phyloP scores from a whole-genome alignment of 2,113 vertebrate species.

The Boleophthalmus pectinirostris region DNA sequence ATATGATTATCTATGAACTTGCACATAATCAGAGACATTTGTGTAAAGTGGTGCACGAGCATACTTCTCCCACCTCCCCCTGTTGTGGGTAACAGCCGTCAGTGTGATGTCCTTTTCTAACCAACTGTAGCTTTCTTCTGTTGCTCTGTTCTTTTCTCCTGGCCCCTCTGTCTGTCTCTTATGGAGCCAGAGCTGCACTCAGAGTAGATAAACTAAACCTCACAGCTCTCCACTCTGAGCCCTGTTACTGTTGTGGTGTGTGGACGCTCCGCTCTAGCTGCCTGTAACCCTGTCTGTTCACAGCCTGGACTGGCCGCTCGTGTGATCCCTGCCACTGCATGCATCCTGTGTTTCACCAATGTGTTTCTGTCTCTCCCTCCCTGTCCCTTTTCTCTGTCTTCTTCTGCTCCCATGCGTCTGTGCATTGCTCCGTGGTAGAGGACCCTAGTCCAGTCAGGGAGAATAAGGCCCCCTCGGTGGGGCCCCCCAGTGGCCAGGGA shows the following conservation, averaged over 20 bases:
- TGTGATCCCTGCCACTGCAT: conserved; percentile 69
- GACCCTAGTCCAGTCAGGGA: conserved; percentile 83
- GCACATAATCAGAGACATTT: neutral
- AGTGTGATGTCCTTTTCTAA: conserved; percentile 36
- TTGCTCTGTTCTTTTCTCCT: conserved; percentile 45
- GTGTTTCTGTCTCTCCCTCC: conserved; percentile 62
- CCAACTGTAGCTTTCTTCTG: conserved; percentile 52
- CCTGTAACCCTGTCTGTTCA: conserved; percentile 63
- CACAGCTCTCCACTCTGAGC: conserved; percentile 41
- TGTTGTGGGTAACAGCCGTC: conserved; percentile 31
- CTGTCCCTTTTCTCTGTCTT: conserved; percentile 56
- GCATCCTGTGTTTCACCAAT: conserved; percentile 68
- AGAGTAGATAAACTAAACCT: conserved; percentile 46
- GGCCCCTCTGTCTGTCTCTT: conserved; percentile 37
- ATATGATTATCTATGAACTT: neutral
- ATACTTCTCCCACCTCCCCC: conserved; percentile 41
- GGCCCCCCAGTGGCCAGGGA: conserved; percentile 82
- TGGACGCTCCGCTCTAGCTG: conserved; percentile 60
- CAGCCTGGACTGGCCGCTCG: conserved; percentile 59
- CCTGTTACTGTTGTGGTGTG: conserved; percentile 37
- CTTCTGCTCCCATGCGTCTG: conserved; percentile 61
- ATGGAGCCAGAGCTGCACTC: conserved; percentile 46
- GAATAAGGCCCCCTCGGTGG: conserved; percentile 78
- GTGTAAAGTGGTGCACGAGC: conserved; percentile 21
- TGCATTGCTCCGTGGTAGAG: conserved; percentile 79